Base-by-base conservation (phyloP, 2,797 vertebrate genomes). In the Chloroceryle inda region DNA sequence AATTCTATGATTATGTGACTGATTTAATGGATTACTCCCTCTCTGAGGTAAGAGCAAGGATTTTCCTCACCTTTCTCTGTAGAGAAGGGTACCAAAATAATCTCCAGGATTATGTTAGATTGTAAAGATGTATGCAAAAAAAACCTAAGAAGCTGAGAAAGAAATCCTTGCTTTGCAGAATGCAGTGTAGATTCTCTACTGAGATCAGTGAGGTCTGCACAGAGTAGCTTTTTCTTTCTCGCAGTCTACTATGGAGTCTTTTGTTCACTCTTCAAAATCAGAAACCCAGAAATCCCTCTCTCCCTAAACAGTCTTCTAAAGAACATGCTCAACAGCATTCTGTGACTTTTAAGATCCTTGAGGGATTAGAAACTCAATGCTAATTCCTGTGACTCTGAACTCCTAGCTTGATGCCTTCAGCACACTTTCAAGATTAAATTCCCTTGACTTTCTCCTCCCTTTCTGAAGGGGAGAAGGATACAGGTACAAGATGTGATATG, bases 1-100 rank as follows among this genome's bases (percentile, higher is more conserved):
- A 58, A 10, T 58, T 58, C 55, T 33, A 35, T 33, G 53, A 33
- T 33, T n/a, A 20, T 55, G 20, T 20, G 29, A 55, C 33, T n/a
- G 8, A 6, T 63, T 63, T 67, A 74, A 56, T 31, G 6, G 14
- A 23, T 26, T 50, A 9, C 11, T 91, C 16, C 33, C 23, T 64
- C 59, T 73, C 38, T 74, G 66, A 76, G 33, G 26, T 13, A 93
- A 85, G 21, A 67, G 16, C 35, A 85, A 58, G 37, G 45, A 19
- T 78, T 75, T 73, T 85, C 31, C 31, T 88, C 12, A 33, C 24
- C 20, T 75, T 88, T 15, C 47, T 64, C 42, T 59, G 16, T 49
- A 85, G 64, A 50, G 80, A 85, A 94, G 59, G 11, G 5, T 78
- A 69, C 50, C 35, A 38, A 76, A 95, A 61, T 44, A 59, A 44